Percentiles rank a stretch among this genome's conserved stretches.
Evolutionary conservation across 2,888 invertebrate genomes (phyloP).

Genomic region (Abrostola tripartita): DNA sequence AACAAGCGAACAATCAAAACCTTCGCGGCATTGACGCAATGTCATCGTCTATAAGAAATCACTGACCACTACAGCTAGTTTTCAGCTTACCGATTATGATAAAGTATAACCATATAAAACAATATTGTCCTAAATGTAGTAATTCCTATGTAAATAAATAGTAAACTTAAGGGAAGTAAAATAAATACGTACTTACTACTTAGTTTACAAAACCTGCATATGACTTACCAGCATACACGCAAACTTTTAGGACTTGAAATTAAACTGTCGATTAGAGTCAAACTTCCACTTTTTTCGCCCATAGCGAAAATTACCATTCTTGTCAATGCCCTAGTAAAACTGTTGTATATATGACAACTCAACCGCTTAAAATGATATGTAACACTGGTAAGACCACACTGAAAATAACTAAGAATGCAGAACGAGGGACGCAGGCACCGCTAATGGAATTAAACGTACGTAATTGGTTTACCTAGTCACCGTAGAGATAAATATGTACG

Average conservation of each 20-base stretch:
- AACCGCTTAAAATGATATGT: conserved; percentile 17
- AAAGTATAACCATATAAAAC: neutral
- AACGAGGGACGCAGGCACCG: conserved; percentile 55
- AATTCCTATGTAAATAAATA: too few relatives aligned
- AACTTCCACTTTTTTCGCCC: conserved; percentile 64
- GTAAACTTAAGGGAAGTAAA: neutral
- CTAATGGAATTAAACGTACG: conserved; percentile 77
- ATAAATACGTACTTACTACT: neutral
- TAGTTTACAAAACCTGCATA: neutral
- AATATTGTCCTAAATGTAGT: conserved; percentile 3
- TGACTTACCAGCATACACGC: conserved; percentile 69
- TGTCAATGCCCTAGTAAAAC: conserved; percentile 6
- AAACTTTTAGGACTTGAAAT: conserved; percentile 54
- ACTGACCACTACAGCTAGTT: conserved; percentile 38
- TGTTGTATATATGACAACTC: neutral
- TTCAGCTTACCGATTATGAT: conserved; percentile 16
- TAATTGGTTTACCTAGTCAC: conserved; percentile 76
- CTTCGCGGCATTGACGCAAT: conserved; percentile 66
- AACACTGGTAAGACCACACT: conserved; percentile 36
- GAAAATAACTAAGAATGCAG: conserved; percentile 60
- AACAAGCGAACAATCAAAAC: conserved; percentile 71
- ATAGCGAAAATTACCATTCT: conserved; percentile 46
- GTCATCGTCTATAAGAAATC: conserved; percentile 60
- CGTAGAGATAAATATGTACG: conserved; percentile 43
- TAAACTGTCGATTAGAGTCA: conserved; percentile 52